A percentile compares a stretch with the other conserved stretches of the same genome.
Evolutionary conservation across 2,797 vertebrate genomes (phyloP).

Genomic region (Cheirogaleus major): DNA sequence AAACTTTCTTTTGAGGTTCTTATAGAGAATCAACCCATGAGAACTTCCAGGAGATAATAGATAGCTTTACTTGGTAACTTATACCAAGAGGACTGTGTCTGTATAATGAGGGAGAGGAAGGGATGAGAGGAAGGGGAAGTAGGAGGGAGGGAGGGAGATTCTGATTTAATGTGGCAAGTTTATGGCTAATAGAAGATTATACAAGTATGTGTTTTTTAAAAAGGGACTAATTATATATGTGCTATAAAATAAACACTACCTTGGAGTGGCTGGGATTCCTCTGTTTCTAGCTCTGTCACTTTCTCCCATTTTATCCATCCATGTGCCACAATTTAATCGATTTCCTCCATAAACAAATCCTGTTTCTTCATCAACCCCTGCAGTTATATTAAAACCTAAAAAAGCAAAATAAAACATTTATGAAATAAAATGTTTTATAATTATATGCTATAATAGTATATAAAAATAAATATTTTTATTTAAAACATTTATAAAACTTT

Average conservation of each 20-base stretch:
- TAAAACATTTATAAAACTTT: neutral
- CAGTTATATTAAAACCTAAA: constrained; percentile 90
- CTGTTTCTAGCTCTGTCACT: constrained; percentile 90
- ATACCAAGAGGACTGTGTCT: neutral
- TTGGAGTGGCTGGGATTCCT: constrained; percentile 92
- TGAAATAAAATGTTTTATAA: neutral
- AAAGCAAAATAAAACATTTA: constrained; percentile 3
- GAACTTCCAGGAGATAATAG: neutral
- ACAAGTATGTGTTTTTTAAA: neutral
- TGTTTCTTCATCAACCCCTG: constrained; percentile 88
- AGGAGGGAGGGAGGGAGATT: neutral
- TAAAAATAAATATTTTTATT: neutral
- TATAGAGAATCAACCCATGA: neutral
- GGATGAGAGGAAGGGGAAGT: neutral
- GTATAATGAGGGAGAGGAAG: neutral
- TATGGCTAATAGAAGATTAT: neutral
- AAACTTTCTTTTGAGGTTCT: neutral
- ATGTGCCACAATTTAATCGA: constrained; percentile 93
- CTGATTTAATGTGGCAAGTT: neutral
- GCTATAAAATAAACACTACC: constrained; percentile 79
- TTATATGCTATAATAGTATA: neutral
- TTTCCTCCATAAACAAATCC: constrained; percentile 94
- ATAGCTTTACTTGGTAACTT: neutral
- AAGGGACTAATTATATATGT: neutral
- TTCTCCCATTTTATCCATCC: constrained; percentile 97